A percentile compares a stretch with the other conserved stretches of the same genome.
Evolutionary conservation across 2,888 invertebrate genomes (phyloP).

Genomic region (Apamea sordens): DNA sequence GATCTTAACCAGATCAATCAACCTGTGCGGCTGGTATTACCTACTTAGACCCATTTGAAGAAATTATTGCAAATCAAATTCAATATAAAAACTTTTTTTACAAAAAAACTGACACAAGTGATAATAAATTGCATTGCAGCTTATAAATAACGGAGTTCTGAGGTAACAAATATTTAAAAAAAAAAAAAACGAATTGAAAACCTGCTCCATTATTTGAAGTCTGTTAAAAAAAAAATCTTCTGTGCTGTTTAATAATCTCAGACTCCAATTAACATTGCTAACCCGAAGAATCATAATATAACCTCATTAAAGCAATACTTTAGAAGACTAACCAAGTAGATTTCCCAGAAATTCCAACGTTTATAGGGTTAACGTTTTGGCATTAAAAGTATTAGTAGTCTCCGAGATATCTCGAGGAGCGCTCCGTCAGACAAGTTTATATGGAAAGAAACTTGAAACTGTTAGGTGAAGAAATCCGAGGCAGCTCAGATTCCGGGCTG

Average conservation of each 20-base stretch:
- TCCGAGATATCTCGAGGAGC: constrained; percentile 23
- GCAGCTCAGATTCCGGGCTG: constrained; percentile 30
- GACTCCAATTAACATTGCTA: background rate
- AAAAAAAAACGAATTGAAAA: too few relatives aligned
- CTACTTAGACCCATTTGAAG: background rate
- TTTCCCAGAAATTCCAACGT: constrained; percentile 26
- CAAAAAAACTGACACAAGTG: too few relatives aligned
- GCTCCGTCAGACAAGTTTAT: constrained; percentile 26
- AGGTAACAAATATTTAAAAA: too few relatives aligned
- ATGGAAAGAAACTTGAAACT: constrained; percentile 33
- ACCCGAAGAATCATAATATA: background rate
- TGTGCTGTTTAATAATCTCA: background rate
- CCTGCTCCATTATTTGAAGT: too few relatives aligned
- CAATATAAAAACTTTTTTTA: background rate
- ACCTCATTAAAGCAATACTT: constrained; percentile 6
- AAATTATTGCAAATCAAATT: background rate
- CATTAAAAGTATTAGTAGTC: constrained; percentile 34
- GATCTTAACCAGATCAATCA: background rate
- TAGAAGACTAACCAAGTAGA: constrained; percentile 29
- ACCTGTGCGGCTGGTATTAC: background rate
- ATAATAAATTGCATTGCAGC: too few relatives aligned
- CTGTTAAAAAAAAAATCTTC: background rate
- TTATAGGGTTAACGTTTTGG: constrained; percentile 30
- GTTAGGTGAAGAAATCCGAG: constrained; percentile 30
- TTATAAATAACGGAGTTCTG: too few relatives aligned